phyloP scores from a whole-genome alignment of 2,888 invertebrate genomes.

The Hirtodrosophila trivittata region DNA sequence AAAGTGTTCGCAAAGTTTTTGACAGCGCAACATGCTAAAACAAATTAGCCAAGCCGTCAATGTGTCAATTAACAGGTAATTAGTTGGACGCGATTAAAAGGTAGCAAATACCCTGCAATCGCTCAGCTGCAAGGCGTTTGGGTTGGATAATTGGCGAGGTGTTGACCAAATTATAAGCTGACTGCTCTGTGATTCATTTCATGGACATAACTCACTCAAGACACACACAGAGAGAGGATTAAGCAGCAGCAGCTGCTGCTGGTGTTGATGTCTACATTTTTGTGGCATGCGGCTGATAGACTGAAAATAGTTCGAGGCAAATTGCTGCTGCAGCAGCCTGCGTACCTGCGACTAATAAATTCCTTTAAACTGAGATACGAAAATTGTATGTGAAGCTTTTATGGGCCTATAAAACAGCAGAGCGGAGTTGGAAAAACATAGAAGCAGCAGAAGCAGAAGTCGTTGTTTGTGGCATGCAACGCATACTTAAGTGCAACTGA shows the following conservation, averaged over 20 bases:
- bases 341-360: conserved; percentile 57
- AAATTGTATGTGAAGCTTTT: conserved; percentile 77
- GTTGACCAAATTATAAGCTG: conserved; percentile 25
- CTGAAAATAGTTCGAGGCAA: conserved; percentile 11
- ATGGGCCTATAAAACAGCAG: conserved; percentile 67
- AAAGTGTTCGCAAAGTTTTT: conserved; percentile 58
- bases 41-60: conserved; percentile 75
- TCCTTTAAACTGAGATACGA: conserved; percentile 64
- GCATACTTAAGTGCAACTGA: conserved; percentile 38
- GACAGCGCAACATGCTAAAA: conserved; percentile 74
- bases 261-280: conserved; percentile 3
- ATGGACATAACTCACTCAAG: too few species aligned
- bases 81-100: conserved; percentile 66
- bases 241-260: background rate
- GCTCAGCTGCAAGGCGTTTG: conserved; percentile 17
- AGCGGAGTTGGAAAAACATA: conserved; percentile 5
- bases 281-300: conserved; percentile 1
- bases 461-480: conserved; percentile 21
- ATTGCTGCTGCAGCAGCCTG: conserved; percentile 3
- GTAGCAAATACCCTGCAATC: conserved; percentile 33
- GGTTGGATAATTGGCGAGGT: conserved; percentile 26
- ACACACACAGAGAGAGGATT: too few species aligned
- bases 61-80: conserved; percentile 75
- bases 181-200: conserved; percentile 37
- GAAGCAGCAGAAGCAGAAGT: conserved; percentile 4